Conservation (phyloP, 1,140 invertebrate genomes). For the Luehdorfia chinensis region DNA sequence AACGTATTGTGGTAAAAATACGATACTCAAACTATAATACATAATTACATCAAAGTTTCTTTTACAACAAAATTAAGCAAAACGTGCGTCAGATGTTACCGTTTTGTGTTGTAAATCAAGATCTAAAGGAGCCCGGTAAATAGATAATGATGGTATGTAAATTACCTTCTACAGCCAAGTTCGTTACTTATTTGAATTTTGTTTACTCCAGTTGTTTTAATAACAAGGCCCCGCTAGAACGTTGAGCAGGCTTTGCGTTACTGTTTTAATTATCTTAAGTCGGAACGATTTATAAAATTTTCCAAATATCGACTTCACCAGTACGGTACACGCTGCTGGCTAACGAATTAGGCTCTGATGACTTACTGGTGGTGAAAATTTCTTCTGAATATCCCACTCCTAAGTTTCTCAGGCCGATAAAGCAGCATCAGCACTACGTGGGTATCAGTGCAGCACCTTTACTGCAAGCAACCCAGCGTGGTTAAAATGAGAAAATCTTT, state of each 20-base stretch:
- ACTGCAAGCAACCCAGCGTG: background rate
- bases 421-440: too few species aligned
- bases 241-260: slow-evolving; percentile 45
- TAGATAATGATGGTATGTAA: slow-evolving; percentile 41
- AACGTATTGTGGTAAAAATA: too few species aligned
- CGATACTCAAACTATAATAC: too few species aligned
- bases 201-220: slow-evolving; percentile 53
- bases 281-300: slow-evolving; percentile 27
- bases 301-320: too few species aligned
- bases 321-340: too few species aligned
- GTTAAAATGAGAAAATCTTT: background rate
- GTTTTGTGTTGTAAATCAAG: slow-evolving; percentile 2
- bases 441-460: too few species aligned
- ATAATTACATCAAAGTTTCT: too few species aligned
- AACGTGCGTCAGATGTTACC: slow-evolving; percentile 34
- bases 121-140: slow-evolving; percentile 25
- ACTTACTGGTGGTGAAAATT: too few species aligned
- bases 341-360: too few species aligned
- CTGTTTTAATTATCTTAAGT: slow-evolving; percentile 40
- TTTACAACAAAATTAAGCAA: too few species aligned
- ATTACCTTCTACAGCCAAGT: slow-evolving; percentile 33
- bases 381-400: too few species aligned
- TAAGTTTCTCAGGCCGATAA: too few species aligned
- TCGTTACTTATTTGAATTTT: slow-evolving; percentile 57
- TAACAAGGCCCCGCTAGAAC: slow-evolving; percentile 33